These are phyloP conservation scores for Gallinago stenura DNA, from an alignment of 2,797 vertebrate genomes.

Conservation along the genomic window DNA sequence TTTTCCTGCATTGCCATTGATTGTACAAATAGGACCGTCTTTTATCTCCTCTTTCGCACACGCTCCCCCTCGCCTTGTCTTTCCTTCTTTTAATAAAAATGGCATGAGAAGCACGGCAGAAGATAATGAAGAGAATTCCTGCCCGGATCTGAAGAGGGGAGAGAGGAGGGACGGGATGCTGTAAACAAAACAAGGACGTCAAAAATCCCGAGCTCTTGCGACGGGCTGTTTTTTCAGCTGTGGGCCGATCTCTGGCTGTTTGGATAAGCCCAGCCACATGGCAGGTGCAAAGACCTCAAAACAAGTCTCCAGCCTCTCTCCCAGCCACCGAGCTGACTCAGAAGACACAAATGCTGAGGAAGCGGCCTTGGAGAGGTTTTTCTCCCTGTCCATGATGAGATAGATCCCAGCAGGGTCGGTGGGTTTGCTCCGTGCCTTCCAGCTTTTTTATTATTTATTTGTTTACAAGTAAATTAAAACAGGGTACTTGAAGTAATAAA, in stretches of 20 bases:
- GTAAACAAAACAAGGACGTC: constrained; percentile 65
- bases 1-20: not conserved
- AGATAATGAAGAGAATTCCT: constrained; percentile 74
- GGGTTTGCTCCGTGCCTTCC: not conserved
- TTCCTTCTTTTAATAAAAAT: constrained; percentile 68
- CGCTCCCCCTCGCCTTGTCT: not conserved
- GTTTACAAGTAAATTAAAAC: not conserved
- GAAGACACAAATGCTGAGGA: constrained; percentile 7
- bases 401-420: not conserved
- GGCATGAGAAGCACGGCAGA: constrained; percentile 54
- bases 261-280: constrained; percentile 58
- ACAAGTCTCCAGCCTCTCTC: constrained; percentile 3
- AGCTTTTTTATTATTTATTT: not conserved
- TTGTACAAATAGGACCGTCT: not conserved
- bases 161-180: constrained; percentile 6
- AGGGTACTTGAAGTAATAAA: not conserved
- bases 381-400: not conserved
- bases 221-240: constrained; percentile 77
- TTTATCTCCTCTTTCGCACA: not conserved
- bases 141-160: constrained; percentile 7
- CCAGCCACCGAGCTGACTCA: not conserved
- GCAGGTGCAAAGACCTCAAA: constrained; percentile 69
- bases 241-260: constrained; percentile 11
- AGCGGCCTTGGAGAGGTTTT: not conserved
- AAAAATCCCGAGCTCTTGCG: constrained; percentile 41